Percentiles rank a stretch among this genome's conserved stretches.
Conservation (phyloP, 2,888 invertebrate genomes). For the Ichneumoninae sp. region DNA sequence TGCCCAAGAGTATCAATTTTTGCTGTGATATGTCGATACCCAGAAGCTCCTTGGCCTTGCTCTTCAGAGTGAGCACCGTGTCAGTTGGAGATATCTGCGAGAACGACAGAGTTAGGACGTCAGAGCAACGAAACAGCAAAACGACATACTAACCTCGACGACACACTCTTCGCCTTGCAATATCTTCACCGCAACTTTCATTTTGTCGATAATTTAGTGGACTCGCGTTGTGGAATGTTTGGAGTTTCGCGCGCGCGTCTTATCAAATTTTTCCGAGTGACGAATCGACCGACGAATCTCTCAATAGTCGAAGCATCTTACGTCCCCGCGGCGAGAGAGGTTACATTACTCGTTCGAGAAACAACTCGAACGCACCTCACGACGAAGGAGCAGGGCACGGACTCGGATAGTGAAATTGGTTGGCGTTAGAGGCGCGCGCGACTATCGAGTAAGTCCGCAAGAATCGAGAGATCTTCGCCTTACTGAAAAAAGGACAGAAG, state of each 20-base stretch:
- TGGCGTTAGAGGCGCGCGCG: conserved; percentile 1
- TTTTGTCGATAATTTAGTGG: conserved; percentile 79
- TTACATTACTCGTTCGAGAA: conserved; percentile 68
- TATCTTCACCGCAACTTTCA: conserved; percentile 91
- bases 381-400: neutral
- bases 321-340: conserved; percentile 65
- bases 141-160: conserved; percentile 86
- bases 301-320: conserved; percentile 71
- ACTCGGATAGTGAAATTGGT: neutral
- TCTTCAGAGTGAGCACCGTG: conserved; percentile 89
- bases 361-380: neutral
- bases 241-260: conserved; percentile 29
- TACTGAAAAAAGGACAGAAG: neutral
- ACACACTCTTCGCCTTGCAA: conserved; percentile 90
- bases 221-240: conserved; percentile 30
- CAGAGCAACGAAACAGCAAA: conserved; percentile 4
- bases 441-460: neutral
- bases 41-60: conserved; percentile 87
- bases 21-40: conserved; percentile 90
- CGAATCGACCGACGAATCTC: conserved; percentile 49
- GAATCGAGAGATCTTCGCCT: neutral
- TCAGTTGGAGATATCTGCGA: conserved; percentile 82
- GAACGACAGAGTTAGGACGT: neutral
- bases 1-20: conserved; percentile 89
- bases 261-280: conserved; percentile 67